Conservation (phyloP, 2,113 vertebrate species). For the Peucedramus taeniatus region DNA sequence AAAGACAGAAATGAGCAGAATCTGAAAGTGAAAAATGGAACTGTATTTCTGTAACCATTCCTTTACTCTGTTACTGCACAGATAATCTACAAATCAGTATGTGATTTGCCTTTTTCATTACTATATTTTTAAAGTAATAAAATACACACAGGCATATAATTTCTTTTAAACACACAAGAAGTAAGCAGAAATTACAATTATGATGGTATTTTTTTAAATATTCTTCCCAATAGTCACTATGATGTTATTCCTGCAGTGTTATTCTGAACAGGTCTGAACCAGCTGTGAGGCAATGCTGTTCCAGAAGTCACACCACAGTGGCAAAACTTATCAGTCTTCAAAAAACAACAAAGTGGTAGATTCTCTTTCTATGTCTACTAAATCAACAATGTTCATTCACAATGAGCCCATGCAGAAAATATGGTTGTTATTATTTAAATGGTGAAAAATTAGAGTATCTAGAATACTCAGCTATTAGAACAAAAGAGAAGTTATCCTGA, state of each 20-base stretch:
- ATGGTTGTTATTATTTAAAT: background rate
- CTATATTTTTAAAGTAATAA: background rate
- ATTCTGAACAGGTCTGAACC: background rate
- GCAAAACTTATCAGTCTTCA: background rate
- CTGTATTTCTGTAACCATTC: background rate
- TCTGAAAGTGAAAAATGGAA: background rate
- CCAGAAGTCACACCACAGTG: background rate
- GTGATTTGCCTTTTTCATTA: background rate
- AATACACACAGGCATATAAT: background rate
- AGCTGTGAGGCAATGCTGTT: background rate
- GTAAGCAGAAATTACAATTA: background rate
- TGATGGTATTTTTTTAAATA: background rate
- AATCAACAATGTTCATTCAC: background rate
- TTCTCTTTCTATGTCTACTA: background rate
- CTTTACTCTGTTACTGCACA: background rate
- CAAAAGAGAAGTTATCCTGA: background rate
- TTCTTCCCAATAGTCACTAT: background rate
- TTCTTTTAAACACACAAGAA: background rate
- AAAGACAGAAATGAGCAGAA: background rate
- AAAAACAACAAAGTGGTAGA: background rate
- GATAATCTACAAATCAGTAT: background rate
- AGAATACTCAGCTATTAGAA: background rate
- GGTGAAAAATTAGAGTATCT: background rate
- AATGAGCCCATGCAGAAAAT: background rate
- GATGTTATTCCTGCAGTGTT: background rate